A percentile compares a stretch with the other conserved stretches of the same genome.
Evolutionary conservation across 2,113 vertebrate genomes (phyloP).

Genomic region (pig (Sus scrofa)): T2T-Sscrofa CM000826.6:37347001-37347500

Average conservation of each 20-base stretch:
- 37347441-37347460: constrained; percentile 66
- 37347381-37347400: constrained; percentile 78
- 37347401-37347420: constrained; percentile 78
- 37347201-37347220: constrained; percentile 77
- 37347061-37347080: constrained; percentile 4
- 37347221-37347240: constrained; percentile 73
- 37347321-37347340: constrained; percentile 71
- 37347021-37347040: neutral
- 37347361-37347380: constrained; percentile 75
- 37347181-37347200: constrained; percentile 81
- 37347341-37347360: constrained; percentile 69
- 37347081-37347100: constrained; percentile 69
- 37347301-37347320: constrained; percentile 77
- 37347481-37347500: constrained; percentile 64
- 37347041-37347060: neutral
- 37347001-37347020: constrained; percentile 38
- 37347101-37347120: constrained; percentile 64
- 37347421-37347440: constrained; percentile 80
- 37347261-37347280: constrained; percentile 73
- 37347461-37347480: constrained; percentile 68
- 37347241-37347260: constrained; percentile 82
- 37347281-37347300: constrained; percentile 75
- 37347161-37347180: constrained; percentile 74
- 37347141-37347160: constrained; percentile 76
- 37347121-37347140: constrained; percentile 60